These are phyloP conservation scores for Spilogale gracilis DNA, from an alignment of 2,113 vertebrate species.

Conservation along the genomic window DNA sequence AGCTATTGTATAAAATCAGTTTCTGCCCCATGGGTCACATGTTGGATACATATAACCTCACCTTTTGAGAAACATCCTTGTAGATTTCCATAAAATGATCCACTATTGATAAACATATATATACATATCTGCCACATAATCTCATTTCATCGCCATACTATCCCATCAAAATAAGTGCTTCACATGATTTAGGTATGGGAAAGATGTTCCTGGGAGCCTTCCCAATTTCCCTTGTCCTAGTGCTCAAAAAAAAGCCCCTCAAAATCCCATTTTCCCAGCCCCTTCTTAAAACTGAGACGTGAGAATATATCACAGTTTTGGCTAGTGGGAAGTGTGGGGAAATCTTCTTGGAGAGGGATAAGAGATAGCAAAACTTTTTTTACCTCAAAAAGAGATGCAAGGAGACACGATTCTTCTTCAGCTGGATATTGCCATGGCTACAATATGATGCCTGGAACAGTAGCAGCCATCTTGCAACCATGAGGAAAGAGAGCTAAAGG, in stretches of 20 bases:
- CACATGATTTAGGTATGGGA: neutral
- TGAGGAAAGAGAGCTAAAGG: neutral
- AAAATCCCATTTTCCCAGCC: neutral
- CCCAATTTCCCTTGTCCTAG: neutral
- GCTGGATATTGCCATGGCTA: neutral
- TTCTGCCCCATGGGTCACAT: neutral
- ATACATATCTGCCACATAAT: neutral
- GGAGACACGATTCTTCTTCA: neutral
- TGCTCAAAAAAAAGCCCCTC: neutral
- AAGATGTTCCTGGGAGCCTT: neutral
- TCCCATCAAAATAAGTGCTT: neutral
- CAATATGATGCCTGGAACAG: neutral
- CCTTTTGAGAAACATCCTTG: neutral
- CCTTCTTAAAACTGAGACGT: neutral
- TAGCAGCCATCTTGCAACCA: neutral
- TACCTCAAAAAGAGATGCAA: neutral
- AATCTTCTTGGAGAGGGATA: neutral
- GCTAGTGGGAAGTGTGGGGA: neutral
- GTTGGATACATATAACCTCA: neutral
- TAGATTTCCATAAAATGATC: conserved; percentile 18
- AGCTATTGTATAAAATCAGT: neutral
- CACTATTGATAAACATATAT: neutral
- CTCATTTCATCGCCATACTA: neutral
- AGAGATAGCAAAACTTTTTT: neutral
- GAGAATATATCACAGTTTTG: neutral